Evolutionary conservation across 1,140 invertebrate species (phyloP), one percentile per base, ranked within the genome.

Genomic region (Camponotus pennsylvanicus): DNA sequence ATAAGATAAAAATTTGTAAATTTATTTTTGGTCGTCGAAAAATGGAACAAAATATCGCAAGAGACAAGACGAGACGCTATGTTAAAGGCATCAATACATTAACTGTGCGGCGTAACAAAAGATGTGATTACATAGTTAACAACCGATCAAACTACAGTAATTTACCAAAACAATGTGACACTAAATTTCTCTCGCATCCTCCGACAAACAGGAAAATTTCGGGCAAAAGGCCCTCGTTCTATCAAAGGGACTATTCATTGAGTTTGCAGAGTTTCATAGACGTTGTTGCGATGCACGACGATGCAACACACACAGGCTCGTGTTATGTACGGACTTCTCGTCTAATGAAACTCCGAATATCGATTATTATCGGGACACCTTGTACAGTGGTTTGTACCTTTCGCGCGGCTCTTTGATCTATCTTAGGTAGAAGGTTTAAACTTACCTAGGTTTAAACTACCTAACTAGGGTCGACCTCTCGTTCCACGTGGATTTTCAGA

Each of bases 271-370:
- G 75, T 89, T 77, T 37, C 83, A 49, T 42, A 13, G 75, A 80
- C 61, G 64, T 78, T 45, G 61, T 52, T 15, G 55, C 11, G 7
- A 37, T 1, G 21, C 49, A 40, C 11, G 15, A 52, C 13, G 45
- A 49, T 15, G 63, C 59, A 52, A 15, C 21, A 21, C 63, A 40
- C 63, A 69, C 75, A 55, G 45, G 61, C 52, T 42, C 37, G 34
- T n/a, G 32, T 15, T 3, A 63, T 70, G 52, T 63, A 57, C 49
- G 42, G 69, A 18, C 55, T 40, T 40, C 45, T 11, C 18, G n/a
- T 86, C 61, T 89, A 86, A 89, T 89, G 88, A 89, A 86, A 89
- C 61, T 11, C 27, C 40, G 4, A n/a, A n/a, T 34, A 69, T 34
- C n/a, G 32, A 15, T 67, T 59, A 71, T 83, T 83, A 83, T 83